Evolutionary conservation across 2,888 invertebrate genomes (phyloP), one percentile per base, ranked within the genome.

Genomic region (Macropis europaea): DNA sequence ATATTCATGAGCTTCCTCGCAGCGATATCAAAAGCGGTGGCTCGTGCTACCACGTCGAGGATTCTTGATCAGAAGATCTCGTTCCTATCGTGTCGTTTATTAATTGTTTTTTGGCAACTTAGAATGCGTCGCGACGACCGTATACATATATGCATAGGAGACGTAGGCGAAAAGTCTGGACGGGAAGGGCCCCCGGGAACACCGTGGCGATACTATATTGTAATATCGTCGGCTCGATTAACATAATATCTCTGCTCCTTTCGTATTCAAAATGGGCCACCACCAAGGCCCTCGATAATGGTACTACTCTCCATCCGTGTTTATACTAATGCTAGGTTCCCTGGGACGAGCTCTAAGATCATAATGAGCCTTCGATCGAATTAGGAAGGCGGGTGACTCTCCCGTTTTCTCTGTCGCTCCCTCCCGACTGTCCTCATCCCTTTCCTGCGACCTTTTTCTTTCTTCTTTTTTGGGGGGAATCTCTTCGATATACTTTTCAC

Each of bases 241-340:
- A 83, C 87, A 88, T 88, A 88, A 88, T 88, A 87, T 87, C 84
- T 83, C 80, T 82, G 82, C 84, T 84, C 57, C 83, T 87, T 88
- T 86, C 82, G 86, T 86, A 88, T 88, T 87, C 87, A 88, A 86
- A 87, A 83, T 80, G 83, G 81, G 84, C 73, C 76, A 79, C 76
- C 78, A 68, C 77, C 76, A 76, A 48, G 69, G 72, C 70, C 73
- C 67, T n/a, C n/a, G 79, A 85, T 87, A 87, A 87, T 87, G 84
- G 84, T 86, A 87, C n/a, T n/a, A n/a, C 86, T 86, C 84, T 82
- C 81, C 79, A 87, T 86, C 87, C 82, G 84, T 85, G 83, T 87
- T 87, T 86, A 88, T 82, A 86, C 83, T 87, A 87, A 87, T 87
- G 84, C 84, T 86, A 86, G 87, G 87, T 88, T 88, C 82, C 73